These are phyloP conservation scores for Halesus radiatus DNA, from an alignment of 1,140 invertebrate genomes.

Conservation along the genomic window DNA sequence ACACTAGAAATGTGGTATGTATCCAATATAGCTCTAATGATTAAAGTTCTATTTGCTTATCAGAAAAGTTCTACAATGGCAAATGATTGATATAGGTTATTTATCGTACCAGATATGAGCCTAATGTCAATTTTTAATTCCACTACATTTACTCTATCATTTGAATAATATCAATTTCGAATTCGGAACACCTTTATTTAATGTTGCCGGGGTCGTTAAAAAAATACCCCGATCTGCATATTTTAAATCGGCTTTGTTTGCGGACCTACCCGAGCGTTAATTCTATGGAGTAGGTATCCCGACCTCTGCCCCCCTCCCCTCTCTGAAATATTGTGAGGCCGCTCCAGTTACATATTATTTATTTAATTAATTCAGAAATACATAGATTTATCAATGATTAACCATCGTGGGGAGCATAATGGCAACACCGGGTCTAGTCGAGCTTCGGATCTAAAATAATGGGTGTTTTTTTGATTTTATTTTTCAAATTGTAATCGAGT, in stretches of 20 bases:
- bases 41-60: too few species aligned
- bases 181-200: conserved; percentile 52
- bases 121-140: conserved; percentile 44
- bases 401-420: conserved; percentile 51
- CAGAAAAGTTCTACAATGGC: too few species aligned
- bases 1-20: too few species aligned
- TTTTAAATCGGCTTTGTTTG: conserved; percentile 55
- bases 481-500: too few species aligned
- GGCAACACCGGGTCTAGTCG: conserved; percentile 37
- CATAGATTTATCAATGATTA: conserved; percentile 57
- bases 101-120: conserved; percentile 12
- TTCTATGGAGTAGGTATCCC: conserved; percentile 33
- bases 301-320: conserved; percentile 19
- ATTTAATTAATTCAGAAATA: conserved; percentile 54
- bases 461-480: too few species aligned
- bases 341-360: conserved; percentile 49
- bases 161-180: conserved; percentile 47
- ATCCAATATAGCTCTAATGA: too few species aligned
- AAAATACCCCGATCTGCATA: conserved; percentile 56
- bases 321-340: neutral
- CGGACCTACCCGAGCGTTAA: conserved; percentile 55
- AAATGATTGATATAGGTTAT: neutral
- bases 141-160: conserved; percentile 36
- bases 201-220: conserved; percentile 50
- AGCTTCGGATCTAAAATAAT: too few species aligned